phyloP scores from a whole-genome alignment of 2,888 invertebrate species.

The Athalia cordata region DNA sequence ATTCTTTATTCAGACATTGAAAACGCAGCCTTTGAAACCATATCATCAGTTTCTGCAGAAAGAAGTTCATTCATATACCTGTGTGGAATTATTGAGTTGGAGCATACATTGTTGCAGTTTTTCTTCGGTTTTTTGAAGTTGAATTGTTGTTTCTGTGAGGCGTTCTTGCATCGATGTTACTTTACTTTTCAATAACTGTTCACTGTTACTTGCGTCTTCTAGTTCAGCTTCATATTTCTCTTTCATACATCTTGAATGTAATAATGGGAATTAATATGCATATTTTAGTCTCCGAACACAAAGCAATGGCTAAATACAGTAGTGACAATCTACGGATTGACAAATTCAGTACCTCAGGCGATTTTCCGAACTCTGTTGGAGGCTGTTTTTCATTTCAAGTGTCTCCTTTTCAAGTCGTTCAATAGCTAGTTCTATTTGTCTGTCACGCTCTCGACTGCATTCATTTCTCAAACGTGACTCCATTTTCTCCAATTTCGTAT shows the following conservation, averaged over 20 bases:
- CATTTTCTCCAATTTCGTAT: slow-evolving; percentile 78
- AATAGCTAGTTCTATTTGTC: slow-evolving; percentile 85
- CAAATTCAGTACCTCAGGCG: slow-evolving; percentile 69
- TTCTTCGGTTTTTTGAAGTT: slow-evolving; percentile 76
- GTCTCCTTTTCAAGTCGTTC: slow-evolving; percentile 82
- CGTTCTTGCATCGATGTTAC: slow-evolving; percentile 81
- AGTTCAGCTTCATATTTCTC: slow-evolving; percentile 87
- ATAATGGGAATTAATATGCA: background rate
- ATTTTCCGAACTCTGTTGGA: slow-evolving; percentile 79
- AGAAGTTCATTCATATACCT: slow-evolving; percentile 72
- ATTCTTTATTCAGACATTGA: slow-evolving; percentile 62
- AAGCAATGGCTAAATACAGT: background rate
- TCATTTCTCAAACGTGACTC: slow-evolving; percentile 82
- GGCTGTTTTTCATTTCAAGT: slow-evolving; percentile 74
- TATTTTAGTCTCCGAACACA: background rate
- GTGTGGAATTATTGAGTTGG: slow-evolving; percentile 79
- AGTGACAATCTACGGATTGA: background rate
- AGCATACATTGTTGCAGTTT: slow-evolving; percentile 80
- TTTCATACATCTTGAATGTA: slow-evolving; percentile 78
- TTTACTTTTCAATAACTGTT: slow-evolving; percentile 80
- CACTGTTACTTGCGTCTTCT: slow-evolving; percentile 80
- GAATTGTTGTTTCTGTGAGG: slow-evolving; percentile 80
- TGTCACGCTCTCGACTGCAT: slow-evolving; percentile 84
- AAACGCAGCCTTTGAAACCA: slow-evolving; percentile 48
- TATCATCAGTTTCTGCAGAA: slow-evolving; percentile 29